Evolutionary conservation across 2,113 vertebrate species (phyloP).

Genomic region (Pelecanus crispus): DNA sequence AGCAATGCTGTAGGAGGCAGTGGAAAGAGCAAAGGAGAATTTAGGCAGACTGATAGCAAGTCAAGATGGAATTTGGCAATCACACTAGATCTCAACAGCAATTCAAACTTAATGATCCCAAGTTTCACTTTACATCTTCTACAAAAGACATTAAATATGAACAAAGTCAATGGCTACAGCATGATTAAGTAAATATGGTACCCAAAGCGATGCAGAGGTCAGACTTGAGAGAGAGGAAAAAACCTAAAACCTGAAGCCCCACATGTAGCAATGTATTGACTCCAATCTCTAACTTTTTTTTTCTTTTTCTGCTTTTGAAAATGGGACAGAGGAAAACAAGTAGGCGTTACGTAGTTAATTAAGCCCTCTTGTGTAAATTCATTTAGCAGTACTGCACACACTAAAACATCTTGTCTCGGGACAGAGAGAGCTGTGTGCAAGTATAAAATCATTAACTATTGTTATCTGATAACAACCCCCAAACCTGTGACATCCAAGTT

Average conservation of each 20-base stretch:
- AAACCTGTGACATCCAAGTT: neutral
- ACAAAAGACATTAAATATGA: neutral
- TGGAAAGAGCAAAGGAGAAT: neutral
- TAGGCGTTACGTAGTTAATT: neutral
- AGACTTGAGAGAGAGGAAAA: neutral
- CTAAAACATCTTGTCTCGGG: neutral
- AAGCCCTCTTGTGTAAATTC: neutral
- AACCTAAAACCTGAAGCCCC: neutral
- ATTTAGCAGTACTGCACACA: neutral
- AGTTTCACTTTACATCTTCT: neutral
- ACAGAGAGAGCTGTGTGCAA: neutral
- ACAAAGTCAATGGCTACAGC: neutral
- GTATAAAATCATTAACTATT: slow-evolving; percentile 28
- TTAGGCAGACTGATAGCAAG: neutral
- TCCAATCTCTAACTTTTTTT: neutral
- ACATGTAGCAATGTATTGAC: neutral
- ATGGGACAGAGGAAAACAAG: neutral
- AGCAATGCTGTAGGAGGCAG: neutral
- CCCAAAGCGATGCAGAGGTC: neutral
- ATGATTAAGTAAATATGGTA: neutral
- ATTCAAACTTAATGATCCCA: neutral
- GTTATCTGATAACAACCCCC: neutral
- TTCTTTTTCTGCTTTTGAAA: neutral
- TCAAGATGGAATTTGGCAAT: neutral
- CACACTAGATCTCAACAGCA: neutral